These are phyloP conservation scores for Meganola albula DNA, from an alignment of 2,888 invertebrate species.

Conservation along the genomic window DNA sequence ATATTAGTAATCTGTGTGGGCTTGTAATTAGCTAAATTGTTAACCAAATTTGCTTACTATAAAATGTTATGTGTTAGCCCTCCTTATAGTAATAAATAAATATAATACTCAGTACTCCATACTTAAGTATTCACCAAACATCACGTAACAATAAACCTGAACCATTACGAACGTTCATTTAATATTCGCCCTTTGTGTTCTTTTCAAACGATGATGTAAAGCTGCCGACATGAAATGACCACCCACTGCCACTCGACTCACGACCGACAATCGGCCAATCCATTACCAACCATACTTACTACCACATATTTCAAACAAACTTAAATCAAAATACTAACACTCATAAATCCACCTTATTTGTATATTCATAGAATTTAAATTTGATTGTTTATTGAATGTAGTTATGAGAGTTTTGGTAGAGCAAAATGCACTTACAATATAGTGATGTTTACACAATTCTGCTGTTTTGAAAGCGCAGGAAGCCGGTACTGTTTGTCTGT, in stretches of 20 bases:
- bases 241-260: constrained; percentile 50
- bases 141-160: constrained; percentile 25
- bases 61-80: no score
- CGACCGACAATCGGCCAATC: constrained; percentile 56
- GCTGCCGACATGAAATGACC: constrained; percentile 53
- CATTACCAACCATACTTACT: constrained; percentile 52
- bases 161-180: constrained; percentile 33
- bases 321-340: constrained; percentile 8
- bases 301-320: constrained; percentile 22
- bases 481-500: constrained; percentile 55
- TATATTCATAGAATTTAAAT: not conserved
- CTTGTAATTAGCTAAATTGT: no score
- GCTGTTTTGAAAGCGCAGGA: constrained; percentile 59
- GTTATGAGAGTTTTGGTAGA: constrained; percentile 11
- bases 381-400: constrained; percentile 1
- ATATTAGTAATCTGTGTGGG: no score
- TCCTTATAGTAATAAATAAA: no score
- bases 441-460: constrained; percentile 52
- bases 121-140: constrained; percentile 22
- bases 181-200: constrained; percentile 47
- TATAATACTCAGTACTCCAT: constrained; percentile 1
- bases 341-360: constrained; percentile 3
- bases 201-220: constrained; percentile 46
- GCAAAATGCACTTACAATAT: constrained; percentile 40
- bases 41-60: no score